Evolutionary conservation across 2,113 vertebrate genomes (phyloP).

Genomic region (Colius striatus): DNA sequence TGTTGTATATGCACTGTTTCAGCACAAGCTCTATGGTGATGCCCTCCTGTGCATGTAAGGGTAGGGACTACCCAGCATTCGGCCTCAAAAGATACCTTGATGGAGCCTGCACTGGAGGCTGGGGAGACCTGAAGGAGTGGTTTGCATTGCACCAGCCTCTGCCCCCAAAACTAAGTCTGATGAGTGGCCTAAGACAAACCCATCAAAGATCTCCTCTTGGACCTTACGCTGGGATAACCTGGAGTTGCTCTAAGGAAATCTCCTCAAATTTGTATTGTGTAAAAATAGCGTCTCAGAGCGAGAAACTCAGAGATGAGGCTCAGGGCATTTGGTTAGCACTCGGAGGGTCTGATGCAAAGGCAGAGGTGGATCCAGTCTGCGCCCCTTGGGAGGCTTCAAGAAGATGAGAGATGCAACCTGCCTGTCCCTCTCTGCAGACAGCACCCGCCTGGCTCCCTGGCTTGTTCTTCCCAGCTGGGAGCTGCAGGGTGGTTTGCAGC

Average conservation of each 20-base stretch:
- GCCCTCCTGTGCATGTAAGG: neutral
- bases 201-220: neutral
- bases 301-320: neutral
- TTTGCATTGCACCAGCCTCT: neutral
- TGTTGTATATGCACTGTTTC: accelerated
- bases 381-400: neutral
- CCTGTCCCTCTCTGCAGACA: neutral
- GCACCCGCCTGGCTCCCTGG: accelerated
- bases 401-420: neutral
- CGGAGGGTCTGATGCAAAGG: neutral
- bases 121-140: neutral
- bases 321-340: neutral
- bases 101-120: neutral
- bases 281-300: neutral
- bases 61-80: accelerated
- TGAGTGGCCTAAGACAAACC: neutral
- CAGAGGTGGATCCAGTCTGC: neutral
- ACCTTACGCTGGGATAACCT: neutral
- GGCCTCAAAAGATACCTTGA: neutral
- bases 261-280: neutral
- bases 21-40: neutral
- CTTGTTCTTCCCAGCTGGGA: neutral
- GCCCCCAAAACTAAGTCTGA: neutral
- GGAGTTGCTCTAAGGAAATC: neutral
- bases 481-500: neutral